Evolutionary conservation across 64 coral and sea anemone species (phyloP).

Genomic region (Porites lutea): DNA sequence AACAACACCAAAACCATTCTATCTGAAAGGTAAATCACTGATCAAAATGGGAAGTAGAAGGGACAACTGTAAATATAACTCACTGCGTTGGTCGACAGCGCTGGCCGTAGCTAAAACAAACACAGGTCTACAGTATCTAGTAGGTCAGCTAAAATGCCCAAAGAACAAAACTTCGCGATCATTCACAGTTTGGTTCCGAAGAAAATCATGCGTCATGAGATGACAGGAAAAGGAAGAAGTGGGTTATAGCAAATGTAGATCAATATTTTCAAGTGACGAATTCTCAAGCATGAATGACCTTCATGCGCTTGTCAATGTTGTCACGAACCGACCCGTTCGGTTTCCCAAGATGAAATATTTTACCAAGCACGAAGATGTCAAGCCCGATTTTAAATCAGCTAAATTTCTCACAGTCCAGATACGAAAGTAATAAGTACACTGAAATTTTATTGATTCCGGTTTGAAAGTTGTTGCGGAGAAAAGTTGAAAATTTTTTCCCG

Average conservation of each 20-base stretch:
- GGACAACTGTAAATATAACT: not conserved
- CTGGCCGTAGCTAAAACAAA: no score
- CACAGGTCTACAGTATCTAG: no score
- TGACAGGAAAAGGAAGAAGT: not conserved
- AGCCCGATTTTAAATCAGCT: not conserved
- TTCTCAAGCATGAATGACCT: slow-evolving; percentile 14
- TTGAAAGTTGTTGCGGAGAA: not conserved
- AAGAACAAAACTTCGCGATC: not conserved
- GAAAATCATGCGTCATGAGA: not conserved
- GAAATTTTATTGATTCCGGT: not conserved
- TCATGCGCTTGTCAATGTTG: not conserved
- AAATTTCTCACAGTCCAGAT: not conserved
- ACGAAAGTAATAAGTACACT: not conserved
- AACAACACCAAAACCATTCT: not conserved
- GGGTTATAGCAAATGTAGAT: not conserved
- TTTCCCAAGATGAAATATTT: not conserved
- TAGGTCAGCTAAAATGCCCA: no score
- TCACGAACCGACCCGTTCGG: slow-evolving; percentile 23
- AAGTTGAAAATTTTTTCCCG: not conserved
- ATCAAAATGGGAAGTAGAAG: not conserved
- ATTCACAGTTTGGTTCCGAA: not conserved
- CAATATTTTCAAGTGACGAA: slow-evolving; percentile 13
- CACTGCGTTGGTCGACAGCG: not conserved
- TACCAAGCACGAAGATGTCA: not conserved
- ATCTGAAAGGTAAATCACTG: not conserved